Evolutionary conservation across 2,797 vertebrate species (phyloP).

Genomic region (Aplochiton taeniatus): DNA sequence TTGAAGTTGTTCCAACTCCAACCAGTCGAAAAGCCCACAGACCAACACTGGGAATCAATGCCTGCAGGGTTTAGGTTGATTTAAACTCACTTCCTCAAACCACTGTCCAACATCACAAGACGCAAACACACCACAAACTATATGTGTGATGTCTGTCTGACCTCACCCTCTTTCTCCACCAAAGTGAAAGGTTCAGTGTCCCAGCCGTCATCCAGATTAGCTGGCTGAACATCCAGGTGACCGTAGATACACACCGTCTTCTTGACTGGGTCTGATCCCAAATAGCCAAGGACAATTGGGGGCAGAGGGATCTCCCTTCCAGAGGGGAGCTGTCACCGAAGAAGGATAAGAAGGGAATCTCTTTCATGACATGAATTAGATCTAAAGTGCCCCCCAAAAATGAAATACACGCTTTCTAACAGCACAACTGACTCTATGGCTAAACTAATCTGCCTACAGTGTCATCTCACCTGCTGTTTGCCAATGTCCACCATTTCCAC

Average conservation of each 20-base stretch:
- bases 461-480: slow-evolving; percentile 80
- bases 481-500: slow-evolving; percentile 88
- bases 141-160: too few species aligned
- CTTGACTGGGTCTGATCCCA: slow-evolving; percentile 88
- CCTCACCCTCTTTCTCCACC: slow-evolving; percentile 90
- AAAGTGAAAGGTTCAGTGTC: slow-evolving; percentile 93
- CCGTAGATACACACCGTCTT: slow-evolving; percentile 96
- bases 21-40: too few species aligned
- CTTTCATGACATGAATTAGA: too few species aligned
- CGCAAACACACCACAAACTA: background rate
- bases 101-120: background rate
- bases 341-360: background rate
- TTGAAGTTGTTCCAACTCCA: too few species aligned
- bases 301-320: slow-evolving; percentile 91
- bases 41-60: too few species aligned
- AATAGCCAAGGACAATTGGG: slow-evolving; percentile 85
- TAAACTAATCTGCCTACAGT: background rate
- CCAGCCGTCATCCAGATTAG: slow-evolving; percentile 89
- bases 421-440: background rate
- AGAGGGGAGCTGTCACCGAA: slow-evolving; percentile 64
- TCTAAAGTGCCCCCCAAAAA: too few species aligned
- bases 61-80: too few species aligned
- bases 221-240: slow-evolving; percentile 96
- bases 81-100: too few species aligned
- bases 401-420: too few species aligned